Base-by-base conservation (phyloP, 2,888 invertebrate genomes). In the Hypena proboscidalis region DNA sequence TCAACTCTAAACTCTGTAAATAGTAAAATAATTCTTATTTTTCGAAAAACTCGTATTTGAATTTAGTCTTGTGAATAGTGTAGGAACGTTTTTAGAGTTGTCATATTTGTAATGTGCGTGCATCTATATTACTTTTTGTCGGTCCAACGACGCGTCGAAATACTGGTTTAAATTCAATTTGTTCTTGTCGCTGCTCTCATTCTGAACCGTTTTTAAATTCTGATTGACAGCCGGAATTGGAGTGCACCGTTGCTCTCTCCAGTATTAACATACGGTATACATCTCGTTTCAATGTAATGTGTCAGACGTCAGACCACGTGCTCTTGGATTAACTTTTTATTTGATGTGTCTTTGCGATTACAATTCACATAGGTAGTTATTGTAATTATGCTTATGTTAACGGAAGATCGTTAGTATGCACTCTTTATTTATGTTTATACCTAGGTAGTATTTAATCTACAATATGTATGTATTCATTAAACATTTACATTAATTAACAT, bases 151-250 rank as follows among this genome's bases (percentile, higher is more conserved):
- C n/a, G n/a, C n/a, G n/a, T n/a, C n/a, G n/a, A n/a, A n/a, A n/a
- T n/a, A n/a, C n/a, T n/a, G n/a, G n/a, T n/a, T n/a, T n/a, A n/a
- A n/a, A n/a, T n/a, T n/a, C n/a, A n/a, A n/a, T n/a, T n/a, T n/a
- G n/a, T 4, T 22, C 25, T 17, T 23, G 15, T 14, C 6, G 5
- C 13, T 46, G 58, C 26, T 52, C 56, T 56, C 52, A 52, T 43
- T 60, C 38, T 36, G 38, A 40, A 45, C 50, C 51, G 53, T 56
- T 69, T 56, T 44, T 41, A 51, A 54, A 52, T 53, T 48, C 50
- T 56, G 57, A 54, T 51, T 61, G 58, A 54, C 43, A 33, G 19
- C 36, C 35, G 44, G 40, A 58, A 55, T 57, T 36, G 22, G 29
- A 42, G 30, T 39, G 54, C 31, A 52, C 56, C 53, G 55, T 65